These are phyloP conservation scores for Xylota sylvarum DNA, from an alignment of 2,888 invertebrate genomes.

Conservation along the genomic window DNA sequence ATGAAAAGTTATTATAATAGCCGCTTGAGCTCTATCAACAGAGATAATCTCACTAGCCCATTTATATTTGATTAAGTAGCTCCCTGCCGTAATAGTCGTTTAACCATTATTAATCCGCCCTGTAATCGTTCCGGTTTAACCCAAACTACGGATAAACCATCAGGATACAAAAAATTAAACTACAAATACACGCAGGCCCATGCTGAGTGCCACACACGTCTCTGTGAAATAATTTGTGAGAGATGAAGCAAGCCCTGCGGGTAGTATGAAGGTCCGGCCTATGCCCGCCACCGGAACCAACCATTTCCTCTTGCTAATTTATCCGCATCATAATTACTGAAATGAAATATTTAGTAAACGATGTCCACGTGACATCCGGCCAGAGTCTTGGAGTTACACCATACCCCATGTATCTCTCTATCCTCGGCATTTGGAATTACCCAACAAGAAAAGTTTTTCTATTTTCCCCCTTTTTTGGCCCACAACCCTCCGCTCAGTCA, in stretches of 20 bases:
- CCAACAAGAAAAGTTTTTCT: conserved; percentile 60
- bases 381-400: conserved; percentile 45
- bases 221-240: conserved; percentile 44
- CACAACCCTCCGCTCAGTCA: conserved; percentile 13
- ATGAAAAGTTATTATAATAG: background rate
- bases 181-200: conserved; percentile 27
- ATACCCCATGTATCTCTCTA: conserved; percentile 17
- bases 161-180: background rate
- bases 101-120: conserved; percentile 38
- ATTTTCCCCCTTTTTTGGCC: conserved; percentile 43
- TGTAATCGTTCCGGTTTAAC: conserved; percentile 13
- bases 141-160: conserved; percentile 15
- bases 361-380: conserved; percentile 74
- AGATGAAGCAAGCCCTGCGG: conserved; percentile 45
- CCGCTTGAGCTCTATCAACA: conserved; percentile 19
- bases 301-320: conserved; percentile 63
- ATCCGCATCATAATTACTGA: conserved; percentile 74
- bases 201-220: conserved; percentile 59
- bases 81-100: conserved; percentile 10
- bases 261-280: conserved; percentile 33
- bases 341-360: conserved; percentile 76
- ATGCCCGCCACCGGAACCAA: conserved; percentile 46
- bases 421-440: conserved; percentile 48
- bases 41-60: conserved; percentile 24
- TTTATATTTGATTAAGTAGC: conserved; percentile 38